Conservation (phyloP, 2,888 invertebrate species). For the Salticus scenicus region DNA sequence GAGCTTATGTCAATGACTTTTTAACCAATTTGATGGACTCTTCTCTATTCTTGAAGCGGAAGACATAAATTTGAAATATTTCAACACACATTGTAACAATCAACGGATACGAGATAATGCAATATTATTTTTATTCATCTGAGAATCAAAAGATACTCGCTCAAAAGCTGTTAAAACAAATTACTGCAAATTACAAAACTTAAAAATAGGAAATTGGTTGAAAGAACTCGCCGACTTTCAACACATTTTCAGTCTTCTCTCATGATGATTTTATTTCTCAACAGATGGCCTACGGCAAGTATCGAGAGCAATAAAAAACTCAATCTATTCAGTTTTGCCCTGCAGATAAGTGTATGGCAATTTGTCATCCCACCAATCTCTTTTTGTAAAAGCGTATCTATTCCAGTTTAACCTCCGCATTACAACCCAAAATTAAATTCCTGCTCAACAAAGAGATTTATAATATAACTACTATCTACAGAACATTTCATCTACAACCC, state of each 20-base stretch:
- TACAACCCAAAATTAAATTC: slow-evolving; percentile 35
- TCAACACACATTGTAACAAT: not conserved
- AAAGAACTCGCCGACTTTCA: not conserved
- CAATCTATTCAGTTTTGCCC: not conserved
- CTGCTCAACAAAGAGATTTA: slow-evolving; percentile 39
- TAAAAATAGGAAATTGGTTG: not conserved
- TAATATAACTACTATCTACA: slow-evolving; percentile 38
- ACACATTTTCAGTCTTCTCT: not conserved
- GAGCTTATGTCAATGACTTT: too few species aligned
- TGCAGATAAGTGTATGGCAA: not conserved
- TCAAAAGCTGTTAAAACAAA: not conserved
- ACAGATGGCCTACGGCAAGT: not conserved
- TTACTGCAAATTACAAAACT: not conserved
- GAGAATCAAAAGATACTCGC: not conserved
- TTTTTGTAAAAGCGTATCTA: not conserved
- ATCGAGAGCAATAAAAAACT: not conserved
- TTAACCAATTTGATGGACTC: too few species aligned
- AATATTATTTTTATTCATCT: not conserved
- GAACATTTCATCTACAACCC: slow-evolving; percentile 37
- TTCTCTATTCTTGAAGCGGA: not conserved
- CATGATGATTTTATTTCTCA: slow-evolving; percentile 1
- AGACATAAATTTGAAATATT: not conserved
- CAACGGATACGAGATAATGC: not conserved
- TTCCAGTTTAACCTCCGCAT: slow-evolving; percentile 23
- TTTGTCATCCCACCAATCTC: not conserved